Conservation (phyloP, 2,797 vertebrate genomes). For the Menidia menidia region DNA sequence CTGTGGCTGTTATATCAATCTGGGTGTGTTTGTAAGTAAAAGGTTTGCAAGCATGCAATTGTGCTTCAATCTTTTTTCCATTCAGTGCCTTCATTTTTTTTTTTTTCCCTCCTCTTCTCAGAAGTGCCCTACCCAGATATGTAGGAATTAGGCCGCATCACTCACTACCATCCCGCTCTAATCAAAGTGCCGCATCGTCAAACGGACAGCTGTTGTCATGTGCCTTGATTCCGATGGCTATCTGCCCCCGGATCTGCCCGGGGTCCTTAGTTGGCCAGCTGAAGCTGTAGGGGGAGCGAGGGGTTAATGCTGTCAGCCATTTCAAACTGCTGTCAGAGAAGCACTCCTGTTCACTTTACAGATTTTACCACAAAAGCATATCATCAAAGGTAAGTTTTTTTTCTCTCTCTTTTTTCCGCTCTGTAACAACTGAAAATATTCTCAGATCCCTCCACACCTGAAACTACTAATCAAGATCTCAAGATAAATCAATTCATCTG, state of each 20-base stretch:
- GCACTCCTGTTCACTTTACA: conserved; percentile 42
- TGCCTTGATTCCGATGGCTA: conserved; percentile 83
- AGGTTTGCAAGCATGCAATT: conserved; percentile 54
- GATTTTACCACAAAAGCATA: conserved; percentile 60
- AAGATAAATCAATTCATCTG: background rate
- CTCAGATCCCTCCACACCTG: conserved; percentile 24
- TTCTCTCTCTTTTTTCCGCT: conserved; percentile 46
- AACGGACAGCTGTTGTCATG: conserved; percentile 89
- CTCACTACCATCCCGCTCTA: conserved; percentile 78
- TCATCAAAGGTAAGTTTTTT: conserved; percentile 78
- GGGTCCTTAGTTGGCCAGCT: conserved; percentile 75
- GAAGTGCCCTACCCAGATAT: conserved; percentile 85
- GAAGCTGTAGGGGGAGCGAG: conserved; percentile 68
- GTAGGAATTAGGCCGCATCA: conserved; percentile 83
- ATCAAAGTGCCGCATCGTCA: conserved; percentile 89
- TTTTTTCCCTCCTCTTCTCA: conserved; percentile 53
- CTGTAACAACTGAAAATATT: conserved; percentile 30
- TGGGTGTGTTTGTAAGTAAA: conserved; percentile 55
- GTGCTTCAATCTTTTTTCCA: conserved; percentile 69
- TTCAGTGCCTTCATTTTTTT: conserved; percentile 49
- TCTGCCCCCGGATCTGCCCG: conserved; percentile 72
- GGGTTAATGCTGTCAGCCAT: conserved; percentile 48
- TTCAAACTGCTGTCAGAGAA: conserved; percentile 59
- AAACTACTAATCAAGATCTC: conserved; percentile 46
- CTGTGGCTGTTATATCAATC: conserved; percentile 48